Conservation (phyloP, 2,113 vertebrate genomes). For the Pterophyllum scalare region DNA sequence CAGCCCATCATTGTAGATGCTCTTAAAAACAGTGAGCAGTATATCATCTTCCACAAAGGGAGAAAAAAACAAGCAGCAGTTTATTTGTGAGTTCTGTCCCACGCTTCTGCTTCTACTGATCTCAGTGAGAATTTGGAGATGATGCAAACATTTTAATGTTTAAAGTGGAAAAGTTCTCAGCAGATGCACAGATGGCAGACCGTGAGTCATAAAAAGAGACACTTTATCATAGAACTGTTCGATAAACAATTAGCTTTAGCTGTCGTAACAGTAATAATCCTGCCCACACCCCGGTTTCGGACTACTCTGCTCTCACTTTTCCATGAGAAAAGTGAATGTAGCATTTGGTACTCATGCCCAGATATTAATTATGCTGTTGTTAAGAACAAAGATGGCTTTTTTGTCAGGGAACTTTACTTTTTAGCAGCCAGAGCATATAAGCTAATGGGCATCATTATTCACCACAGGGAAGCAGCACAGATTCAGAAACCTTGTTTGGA, state of each 20-base stretch:
- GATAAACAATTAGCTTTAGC: constrained; percentile 56
- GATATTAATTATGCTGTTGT: constrained; percentile 13
- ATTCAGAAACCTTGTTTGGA: constrained; percentile 4
- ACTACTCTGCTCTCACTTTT: constrained; percentile 30
- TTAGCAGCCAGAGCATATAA: neutral
- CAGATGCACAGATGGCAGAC: constrained; percentile 43
- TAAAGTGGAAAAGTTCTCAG: constrained; percentile 44
- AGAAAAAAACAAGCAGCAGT: neutral
- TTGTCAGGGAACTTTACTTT: constrained; percentile 13
- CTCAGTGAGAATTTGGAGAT: constrained; percentile 44
- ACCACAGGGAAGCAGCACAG: neutral
- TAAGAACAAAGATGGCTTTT: constrained; percentile 5
- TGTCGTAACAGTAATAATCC: constrained; percentile 60
- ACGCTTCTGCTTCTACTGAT: constrained; percentile 28
- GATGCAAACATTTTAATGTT: constrained; percentile 31
- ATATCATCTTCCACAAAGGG: neutral
- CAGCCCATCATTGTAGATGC: neutral
- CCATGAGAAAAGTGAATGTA: neutral
- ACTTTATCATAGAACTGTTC: constrained; percentile 57
- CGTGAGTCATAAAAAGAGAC: constrained; percentile 51
- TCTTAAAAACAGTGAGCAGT: neutral
- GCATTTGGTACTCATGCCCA: constrained; percentile 7
- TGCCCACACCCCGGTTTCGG: constrained; percentile 7
- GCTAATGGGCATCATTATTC: neutral
- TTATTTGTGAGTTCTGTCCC: constrained; percentile 11